These are phyloP conservation scores for Bubo blakistoni DNA, from an alignment of 2,113 vertebrate genomes.

Conservation along the genomic window DNA sequence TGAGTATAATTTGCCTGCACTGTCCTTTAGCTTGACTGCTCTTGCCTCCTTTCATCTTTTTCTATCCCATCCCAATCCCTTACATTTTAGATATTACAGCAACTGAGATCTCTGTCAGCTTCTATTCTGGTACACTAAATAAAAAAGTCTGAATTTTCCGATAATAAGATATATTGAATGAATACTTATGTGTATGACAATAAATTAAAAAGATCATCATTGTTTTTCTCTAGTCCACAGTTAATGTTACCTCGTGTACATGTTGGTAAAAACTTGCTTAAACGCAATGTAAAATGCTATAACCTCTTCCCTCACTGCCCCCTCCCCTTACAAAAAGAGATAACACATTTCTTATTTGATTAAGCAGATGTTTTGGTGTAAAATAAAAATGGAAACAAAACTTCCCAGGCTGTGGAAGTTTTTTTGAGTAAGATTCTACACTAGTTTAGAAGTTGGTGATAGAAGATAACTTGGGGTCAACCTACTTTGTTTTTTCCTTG, in stretches of 20 bases:
- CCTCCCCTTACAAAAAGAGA: background rate
- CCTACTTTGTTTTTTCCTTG: background rate
- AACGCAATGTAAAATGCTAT: background rate
- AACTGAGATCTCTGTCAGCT: background rate
- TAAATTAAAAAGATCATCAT: background rate
- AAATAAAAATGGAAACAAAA: background rate
- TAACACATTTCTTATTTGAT: background rate
- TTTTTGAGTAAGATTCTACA: background rate
- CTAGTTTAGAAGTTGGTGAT: background rate
- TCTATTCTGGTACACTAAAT: background rate
- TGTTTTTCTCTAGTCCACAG: background rate
- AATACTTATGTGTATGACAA: background rate
- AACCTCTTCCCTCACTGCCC: background rate
- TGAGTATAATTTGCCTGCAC: background rate
- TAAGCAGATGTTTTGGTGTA: background rate
- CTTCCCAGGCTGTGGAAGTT: background rate
- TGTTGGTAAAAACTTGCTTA: background rate
- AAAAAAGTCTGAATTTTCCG: background rate
- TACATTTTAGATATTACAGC: background rate
- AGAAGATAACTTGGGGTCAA: background rate
- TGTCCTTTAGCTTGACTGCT: background rate
- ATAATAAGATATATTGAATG: background rate
- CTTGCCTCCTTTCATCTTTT: background rate
- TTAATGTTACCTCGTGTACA: background rate
- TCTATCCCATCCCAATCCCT: background rate